phyloP scores from a whole-genome alignment of 64 coral and sea anemone species.

The Actinia tenebrosa region DNA sequence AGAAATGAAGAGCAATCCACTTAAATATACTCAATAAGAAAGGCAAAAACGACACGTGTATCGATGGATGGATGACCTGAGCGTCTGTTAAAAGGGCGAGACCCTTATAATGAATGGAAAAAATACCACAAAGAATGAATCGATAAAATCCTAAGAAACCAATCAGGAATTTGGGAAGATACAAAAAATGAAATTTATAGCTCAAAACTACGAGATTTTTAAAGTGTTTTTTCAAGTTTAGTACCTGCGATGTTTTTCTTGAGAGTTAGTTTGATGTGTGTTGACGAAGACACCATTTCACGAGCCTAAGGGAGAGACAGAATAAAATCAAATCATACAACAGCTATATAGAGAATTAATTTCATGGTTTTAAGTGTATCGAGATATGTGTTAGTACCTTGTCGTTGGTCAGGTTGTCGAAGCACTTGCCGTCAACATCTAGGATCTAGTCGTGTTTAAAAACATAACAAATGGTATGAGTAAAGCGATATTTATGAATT shows the following conservation, averaged over 20 bases:
- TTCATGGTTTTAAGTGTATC: neutral
- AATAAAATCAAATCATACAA: neutral
- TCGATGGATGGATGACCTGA: neutral
- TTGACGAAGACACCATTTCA: constrained; percentile 39
- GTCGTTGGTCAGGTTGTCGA: constrained; percentile 45
- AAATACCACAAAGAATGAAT: neutral
- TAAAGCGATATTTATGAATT: constrained; percentile 2
- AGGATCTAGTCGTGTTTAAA: constrained; percentile 24
- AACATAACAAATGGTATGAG: neutral
- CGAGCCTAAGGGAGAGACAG: constrained; percentile 27
- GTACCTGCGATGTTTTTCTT: constrained; percentile 68
- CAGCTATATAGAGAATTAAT: neutral
- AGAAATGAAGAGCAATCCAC: neutral
- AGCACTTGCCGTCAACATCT: constrained; percentile 55
- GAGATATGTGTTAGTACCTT: constrained; percentile 27
- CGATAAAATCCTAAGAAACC: neutral
- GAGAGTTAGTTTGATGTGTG: constrained; percentile 45
- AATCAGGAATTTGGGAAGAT: neutral
- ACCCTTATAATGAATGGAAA: neutral
- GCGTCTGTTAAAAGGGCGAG: neutral
- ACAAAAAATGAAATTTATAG: neutral
- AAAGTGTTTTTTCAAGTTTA: neutral
- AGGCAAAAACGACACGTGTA: neutral
- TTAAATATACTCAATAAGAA: neutral
- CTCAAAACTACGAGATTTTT: neutral